Evolutionary conservation across 1,140 invertebrate species (phyloP).

Genomic region (Dermatophagoides farinae): DNA sequence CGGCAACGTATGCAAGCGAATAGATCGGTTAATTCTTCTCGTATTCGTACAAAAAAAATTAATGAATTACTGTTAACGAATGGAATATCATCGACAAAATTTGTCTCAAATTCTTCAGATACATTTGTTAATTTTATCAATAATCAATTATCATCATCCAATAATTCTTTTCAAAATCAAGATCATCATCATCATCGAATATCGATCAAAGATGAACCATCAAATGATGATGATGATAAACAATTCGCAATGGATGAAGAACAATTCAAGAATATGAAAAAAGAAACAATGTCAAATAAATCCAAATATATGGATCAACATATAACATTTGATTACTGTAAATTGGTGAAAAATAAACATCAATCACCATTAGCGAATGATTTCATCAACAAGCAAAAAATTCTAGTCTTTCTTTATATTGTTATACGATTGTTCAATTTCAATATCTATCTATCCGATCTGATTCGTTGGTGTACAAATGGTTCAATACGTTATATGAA

Average conservation of each 20-base stretch:
- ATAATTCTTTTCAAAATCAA: too few relatives aligned
- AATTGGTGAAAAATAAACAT: background rate
- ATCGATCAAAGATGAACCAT: background rate
- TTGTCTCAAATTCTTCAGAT: too few relatives aligned
- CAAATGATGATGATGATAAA: background rate
- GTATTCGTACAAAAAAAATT: background rate
- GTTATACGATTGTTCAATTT: slow-evolving; percentile 2
- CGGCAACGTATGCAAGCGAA: background rate
- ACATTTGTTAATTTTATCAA: too few relatives aligned
- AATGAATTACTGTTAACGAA: background rate
- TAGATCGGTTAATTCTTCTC: too few relatives aligned
- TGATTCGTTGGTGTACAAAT: slow-evolving; percentile 4
- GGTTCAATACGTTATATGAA: background rate
- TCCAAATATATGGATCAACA: background rate
- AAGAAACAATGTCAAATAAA: background rate
- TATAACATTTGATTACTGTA: background rate
- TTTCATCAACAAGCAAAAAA: background rate
- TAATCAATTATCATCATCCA: too few relatives aligned
- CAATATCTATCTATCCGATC: slow-evolving; percentile 4
- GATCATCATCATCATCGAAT: background rate
- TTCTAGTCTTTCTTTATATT: slow-evolving; percentile 1
- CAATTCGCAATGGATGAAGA: background rate
- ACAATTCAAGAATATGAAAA: background rate
- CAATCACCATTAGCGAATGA: background rate
- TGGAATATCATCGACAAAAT: too few relatives aligned